Conservation (phyloP, 2,113 vertebrate genomes). For the Meriones unguiculatus region DNA sequence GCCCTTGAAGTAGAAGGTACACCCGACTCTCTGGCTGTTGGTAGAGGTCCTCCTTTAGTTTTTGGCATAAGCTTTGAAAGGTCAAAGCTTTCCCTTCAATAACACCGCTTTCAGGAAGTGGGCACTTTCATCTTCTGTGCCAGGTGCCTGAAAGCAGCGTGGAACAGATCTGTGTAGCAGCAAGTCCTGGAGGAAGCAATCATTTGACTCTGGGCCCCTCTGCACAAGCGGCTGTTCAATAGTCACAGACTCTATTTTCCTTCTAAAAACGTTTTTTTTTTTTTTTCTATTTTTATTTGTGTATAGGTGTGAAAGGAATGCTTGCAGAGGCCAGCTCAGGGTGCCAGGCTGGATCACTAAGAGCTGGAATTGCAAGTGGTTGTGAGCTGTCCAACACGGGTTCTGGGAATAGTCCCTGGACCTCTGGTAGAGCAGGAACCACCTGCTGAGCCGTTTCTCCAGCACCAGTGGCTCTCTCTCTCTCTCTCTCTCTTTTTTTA, state of each 20-base stretch:
- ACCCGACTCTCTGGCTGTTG: slow-evolving; percentile 5
- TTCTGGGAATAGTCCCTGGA: not conserved
- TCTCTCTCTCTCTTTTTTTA: not conserved
- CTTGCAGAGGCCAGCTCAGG: not conserved
- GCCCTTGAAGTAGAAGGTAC: not conserved
- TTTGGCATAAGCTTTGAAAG: slow-evolving; percentile 55
- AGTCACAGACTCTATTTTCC: not conserved
- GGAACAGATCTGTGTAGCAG: not conserved
- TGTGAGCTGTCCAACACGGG: not conserved
- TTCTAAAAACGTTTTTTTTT: not conserved
- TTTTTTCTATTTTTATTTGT: not conserved
- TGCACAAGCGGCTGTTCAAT: not conserved
- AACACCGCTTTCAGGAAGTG: slow-evolving; percentile 22
- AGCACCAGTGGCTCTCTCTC: not conserved
- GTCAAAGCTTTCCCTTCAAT: slow-evolving; percentile 46
- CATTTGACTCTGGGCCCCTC: not conserved
- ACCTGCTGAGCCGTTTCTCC: not conserved
- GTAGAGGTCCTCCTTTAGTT: not conserved
- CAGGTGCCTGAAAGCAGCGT: not conserved
- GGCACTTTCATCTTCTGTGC: slow-evolving; percentile 24
- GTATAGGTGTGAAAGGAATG: too few relatives aligned
- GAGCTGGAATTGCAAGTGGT: not conserved
- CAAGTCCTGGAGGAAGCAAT: not conserved
- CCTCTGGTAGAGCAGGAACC: not conserved
- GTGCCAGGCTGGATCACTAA: not conserved